These are phyloP conservation scores for Sorex araneus DNA, from an alignment of 2,113 vertebrate genomes.

Conservation along the genomic window DNA sequence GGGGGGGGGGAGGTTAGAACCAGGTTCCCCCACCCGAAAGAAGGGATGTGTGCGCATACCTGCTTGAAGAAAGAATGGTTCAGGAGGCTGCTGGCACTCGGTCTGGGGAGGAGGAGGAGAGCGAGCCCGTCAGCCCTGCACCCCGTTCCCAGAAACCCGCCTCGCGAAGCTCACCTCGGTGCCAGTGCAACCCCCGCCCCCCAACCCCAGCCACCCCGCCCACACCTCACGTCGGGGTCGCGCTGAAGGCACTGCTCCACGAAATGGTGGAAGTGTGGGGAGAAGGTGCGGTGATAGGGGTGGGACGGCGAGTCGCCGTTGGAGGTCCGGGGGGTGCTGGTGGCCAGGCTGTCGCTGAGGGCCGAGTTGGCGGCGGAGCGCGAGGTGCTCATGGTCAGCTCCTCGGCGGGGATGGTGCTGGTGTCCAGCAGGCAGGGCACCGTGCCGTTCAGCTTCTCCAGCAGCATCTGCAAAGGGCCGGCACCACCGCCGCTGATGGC, in stretches of 20 bases:
- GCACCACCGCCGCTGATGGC: not conserved
- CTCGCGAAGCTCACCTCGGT: not conserved
- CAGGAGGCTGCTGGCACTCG: slow-evolving; percentile 93
- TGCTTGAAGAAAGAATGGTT: slow-evolving; percentile 98
- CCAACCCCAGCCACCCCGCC: not conserved
- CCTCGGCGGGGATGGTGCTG: slow-evolving; percentile 97
- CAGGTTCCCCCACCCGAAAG: not conserved
- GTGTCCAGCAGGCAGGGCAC: slow-evolving; percentile 98
- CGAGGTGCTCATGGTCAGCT: slow-evolving; percentile 94
- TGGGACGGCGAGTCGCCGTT: slow-evolving; percentile 94
- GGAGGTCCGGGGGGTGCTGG: slow-evolving; percentile 89
- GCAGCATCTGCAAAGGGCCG: slow-evolving; percentile 92
- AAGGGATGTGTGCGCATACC: slow-evolving; percentile 87
- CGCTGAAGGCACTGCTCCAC: slow-evolving; percentile 97
- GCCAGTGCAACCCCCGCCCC: not conserved
- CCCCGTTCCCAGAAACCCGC: not conserved
- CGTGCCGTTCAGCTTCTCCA: slow-evolving; percentile 98
- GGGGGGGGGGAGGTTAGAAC: not conserved
- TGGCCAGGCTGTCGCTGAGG: too few relatives aligned
- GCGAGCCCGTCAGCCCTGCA: not conserved
- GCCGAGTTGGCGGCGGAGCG: slow-evolving; percentile 86
- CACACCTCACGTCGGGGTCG: slow-evolving; percentile 94
- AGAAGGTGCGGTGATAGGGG: slow-evolving; percentile 97
- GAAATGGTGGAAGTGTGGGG: slow-evolving; percentile 95
- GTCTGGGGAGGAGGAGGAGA: slow-evolving; percentile 88